Evolutionary conservation across 64 coral and sea anemone genomes (phyloP).

Genomic region (Actinia equina): DNA sequence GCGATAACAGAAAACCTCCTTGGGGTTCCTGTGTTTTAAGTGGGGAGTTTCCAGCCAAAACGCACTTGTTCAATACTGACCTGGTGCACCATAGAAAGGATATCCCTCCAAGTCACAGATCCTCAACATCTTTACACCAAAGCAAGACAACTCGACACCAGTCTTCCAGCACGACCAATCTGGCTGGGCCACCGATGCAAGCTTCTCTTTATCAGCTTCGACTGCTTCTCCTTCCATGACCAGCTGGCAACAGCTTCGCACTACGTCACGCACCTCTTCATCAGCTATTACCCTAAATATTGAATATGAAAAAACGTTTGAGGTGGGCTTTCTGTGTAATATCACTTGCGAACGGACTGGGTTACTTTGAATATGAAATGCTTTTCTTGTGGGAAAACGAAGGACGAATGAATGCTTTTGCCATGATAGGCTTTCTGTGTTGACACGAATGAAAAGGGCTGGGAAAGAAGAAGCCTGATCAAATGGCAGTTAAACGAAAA

Average conservation of each 20-base stretch:
- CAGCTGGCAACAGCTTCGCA: slow-evolving; percentile 77
- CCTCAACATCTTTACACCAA: slow-evolving; percentile 91
- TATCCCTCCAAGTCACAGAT: slow-evolving; percentile 83
- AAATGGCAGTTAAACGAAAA: too few species aligned
- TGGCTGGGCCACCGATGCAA: slow-evolving; percentile 57
- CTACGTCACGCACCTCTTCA: slow-evolving; percentile 74
- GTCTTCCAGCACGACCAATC: slow-evolving; percentile 99
- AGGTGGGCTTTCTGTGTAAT: background rate
- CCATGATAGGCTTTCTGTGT: too few species aligned
- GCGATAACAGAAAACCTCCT: too few species aligned
- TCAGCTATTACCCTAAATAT: slow-evolving; percentile 76
- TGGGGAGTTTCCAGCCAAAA: too few species aligned
- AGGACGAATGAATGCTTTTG: too few species aligned
- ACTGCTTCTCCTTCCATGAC: slow-evolving; percentile 47
- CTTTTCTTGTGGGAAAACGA: too few species aligned
- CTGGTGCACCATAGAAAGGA: slow-evolving; percentile 91
- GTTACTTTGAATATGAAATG: too few species aligned
- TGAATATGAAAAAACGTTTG: background rate
- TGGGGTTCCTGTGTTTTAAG: too few species aligned
- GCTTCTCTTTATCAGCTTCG: slow-evolving; percentile 62
- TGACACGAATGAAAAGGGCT: background rate
- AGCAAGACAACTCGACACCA: slow-evolving; percentile 90
- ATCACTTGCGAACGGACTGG: too few species aligned
- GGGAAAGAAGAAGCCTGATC: too few species aligned
- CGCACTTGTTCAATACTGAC: too few species aligned